Evolutionary conservation across 1,140 invertebrate genomes (phyloP).

Genomic region (Parapsyche elsis): DNA sequence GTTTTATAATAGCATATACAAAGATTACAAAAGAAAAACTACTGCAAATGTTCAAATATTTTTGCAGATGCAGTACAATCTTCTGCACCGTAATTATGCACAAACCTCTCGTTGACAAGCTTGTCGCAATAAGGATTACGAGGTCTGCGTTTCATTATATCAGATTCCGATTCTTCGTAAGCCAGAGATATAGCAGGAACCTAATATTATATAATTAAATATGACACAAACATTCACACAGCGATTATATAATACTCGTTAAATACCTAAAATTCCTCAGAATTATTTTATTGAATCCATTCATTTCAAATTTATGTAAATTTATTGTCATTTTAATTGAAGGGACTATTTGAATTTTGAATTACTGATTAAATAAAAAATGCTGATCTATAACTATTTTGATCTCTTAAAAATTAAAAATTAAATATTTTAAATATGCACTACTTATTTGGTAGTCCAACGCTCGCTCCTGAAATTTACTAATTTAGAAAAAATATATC

Average conservation of each 20-base stretch:
- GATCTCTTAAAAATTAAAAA: background rate
- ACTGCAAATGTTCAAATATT: conserved; percentile 46
- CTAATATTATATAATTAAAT: conserved; percentile 67
- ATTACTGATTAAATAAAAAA: background rate
- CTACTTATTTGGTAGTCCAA: background rate
- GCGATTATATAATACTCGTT: background rate
- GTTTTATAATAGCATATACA: conserved; percentile 48
- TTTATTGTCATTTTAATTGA: too few relatives aligned
- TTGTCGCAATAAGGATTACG: conserved; percentile 96
- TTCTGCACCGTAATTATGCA: conserved; percentile 32
- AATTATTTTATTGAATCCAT: background rate
- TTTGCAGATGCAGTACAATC: conserved; percentile 41
- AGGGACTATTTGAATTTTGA: background rate
- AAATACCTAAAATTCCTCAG: background rate
- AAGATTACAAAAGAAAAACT: conserved; percentile 50
- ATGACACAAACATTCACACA: conserved; percentile 9
- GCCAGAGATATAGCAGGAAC: conserved; percentile 98
- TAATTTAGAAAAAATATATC: too few relatives aligned
- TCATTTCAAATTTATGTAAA: background rate
- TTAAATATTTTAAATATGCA: background rate
- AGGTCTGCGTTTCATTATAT: conserved; percentile 99
- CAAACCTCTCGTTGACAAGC: conserved; percentile 95
- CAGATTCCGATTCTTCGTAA: conserved; percentile 97
- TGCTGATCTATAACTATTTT: background rate
- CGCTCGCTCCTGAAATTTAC: background rate